These are phyloP conservation scores for Henricia sp. DNA, from an alignment of 53 echinoderm and acorn worm genomes.

Conservation along the genomic window DNA sequence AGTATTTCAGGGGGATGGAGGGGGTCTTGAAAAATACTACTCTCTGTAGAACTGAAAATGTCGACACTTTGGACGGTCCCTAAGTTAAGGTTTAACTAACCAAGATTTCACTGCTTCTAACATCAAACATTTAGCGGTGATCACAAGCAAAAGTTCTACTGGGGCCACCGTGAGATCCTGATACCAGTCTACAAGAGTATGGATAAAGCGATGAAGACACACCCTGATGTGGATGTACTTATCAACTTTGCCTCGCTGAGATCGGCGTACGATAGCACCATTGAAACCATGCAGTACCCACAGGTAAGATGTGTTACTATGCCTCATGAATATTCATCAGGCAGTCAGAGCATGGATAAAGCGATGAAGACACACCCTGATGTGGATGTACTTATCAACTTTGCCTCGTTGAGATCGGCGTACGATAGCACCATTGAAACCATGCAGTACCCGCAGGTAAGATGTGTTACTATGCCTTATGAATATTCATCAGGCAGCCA, in stretches of 20 bases:
- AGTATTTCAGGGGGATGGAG: no score
- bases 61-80: no score
- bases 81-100: no score
- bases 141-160: conserved; percentile 99
- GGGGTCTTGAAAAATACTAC: no score
- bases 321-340: no score
- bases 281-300: conserved; percentile 78
- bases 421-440: conserved; percentile 94
- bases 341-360: conserved; percentile 97
- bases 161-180: conserved; percentile 97
- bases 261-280: conserved; percentile 96
- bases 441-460: conserved; percentile 82
- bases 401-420: conserved; percentile 95
- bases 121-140: conserved; percentile 85
- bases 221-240: conserved; percentile 84
- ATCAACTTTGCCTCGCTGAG: conserved; percentile 96
- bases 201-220: conserved; percentile 95
- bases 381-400: conserved; percentile 90
- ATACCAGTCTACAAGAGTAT: conserved; percentile 94
- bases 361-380: conserved; percentile 92
- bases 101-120: no score
- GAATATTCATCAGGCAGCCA: no score
- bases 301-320: conserved; percentile 77
- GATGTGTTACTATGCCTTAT: no score
- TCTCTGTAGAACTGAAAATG: no score